A percentile compares a stretch with the other conserved stretches of the same genome.
Conservation (phyloP, 2,888 invertebrate species). For the Dryococelus australis region DNA sequence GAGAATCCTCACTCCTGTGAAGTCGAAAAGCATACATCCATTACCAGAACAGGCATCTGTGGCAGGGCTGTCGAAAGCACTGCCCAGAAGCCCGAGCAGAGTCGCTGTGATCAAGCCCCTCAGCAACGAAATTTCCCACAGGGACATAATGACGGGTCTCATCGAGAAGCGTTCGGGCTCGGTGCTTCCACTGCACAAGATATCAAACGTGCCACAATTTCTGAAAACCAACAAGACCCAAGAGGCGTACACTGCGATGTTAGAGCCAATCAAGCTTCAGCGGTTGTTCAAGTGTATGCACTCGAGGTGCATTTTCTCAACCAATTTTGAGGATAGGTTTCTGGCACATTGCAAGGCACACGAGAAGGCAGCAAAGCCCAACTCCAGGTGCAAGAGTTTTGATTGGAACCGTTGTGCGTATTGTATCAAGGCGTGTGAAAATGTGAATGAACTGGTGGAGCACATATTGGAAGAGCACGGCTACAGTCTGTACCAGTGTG, state of each 20-base stretch:
- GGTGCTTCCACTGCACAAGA: conserved; percentile 21
- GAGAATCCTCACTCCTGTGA: too few relatives aligned
- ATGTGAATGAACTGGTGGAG: conserved; percentile 60
- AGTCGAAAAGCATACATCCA: too few relatives aligned
- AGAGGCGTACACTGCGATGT: conserved; percentile 51
- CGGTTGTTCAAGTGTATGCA: conserved; percentile 67
- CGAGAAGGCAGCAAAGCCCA: conserved; percentile 52
- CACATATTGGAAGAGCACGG: conserved; percentile 71
- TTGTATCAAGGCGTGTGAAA: conserved; percentile 61
- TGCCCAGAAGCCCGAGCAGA: neutral
- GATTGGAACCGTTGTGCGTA: conserved; percentile 67
- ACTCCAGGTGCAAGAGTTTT: conserved; percentile 36
- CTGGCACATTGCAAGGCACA: conserved; percentile 59
- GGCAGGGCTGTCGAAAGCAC: neutral
- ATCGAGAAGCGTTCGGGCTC: too few relatives aligned
- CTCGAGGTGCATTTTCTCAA: conserved; percentile 61
- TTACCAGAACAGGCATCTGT: neutral
- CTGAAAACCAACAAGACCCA: conserved; percentile 40
- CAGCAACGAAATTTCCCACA: neutral
- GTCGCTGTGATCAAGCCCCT: neutral
- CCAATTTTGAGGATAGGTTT: conserved; percentile 56
- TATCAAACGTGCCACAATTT: conserved; percentile 31
- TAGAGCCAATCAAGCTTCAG: conserved; percentile 55
- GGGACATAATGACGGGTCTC: neutral
- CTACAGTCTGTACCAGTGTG: conserved; percentile 69